These are phyloP conservation scores for Hofmannophila pseudospretella DNA, from an alignment of 2,888 invertebrate genomes.

Conservation along the genomic window DNA sequence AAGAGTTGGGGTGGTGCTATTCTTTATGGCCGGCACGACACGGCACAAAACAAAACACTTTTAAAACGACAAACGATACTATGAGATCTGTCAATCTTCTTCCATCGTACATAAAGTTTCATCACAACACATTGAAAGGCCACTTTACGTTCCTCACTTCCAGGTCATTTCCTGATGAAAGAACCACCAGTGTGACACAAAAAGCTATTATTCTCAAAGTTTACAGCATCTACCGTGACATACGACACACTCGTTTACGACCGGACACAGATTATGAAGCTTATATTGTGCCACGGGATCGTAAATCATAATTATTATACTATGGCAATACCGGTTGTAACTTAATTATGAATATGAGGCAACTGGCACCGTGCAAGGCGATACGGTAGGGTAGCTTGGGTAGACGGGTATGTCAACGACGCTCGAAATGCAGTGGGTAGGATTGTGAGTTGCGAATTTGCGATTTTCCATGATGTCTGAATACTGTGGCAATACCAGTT, in stretches of 20 bases:
- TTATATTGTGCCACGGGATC: slow-evolving; percentile 11
- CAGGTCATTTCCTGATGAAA: background rate
- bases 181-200: background rate
- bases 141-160: background rate
- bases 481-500: slow-evolving; percentile 13
- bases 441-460: too few species aligned
- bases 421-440: too few species aligned
- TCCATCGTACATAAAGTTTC: too few species aligned
- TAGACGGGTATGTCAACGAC: background rate
- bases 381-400: background rate
- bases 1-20: too few species aligned
- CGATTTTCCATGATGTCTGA: too few species aligned
- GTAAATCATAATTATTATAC: too few species aligned
- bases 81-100: too few species aligned
- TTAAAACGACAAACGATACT: too few species aligned
- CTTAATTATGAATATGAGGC: slow-evolving; percentile 13
- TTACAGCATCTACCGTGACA: slow-evolving; percentile 6
- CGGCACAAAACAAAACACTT: too few species aligned
- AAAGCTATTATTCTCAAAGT: slow-evolving; percentile 2
- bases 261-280: slow-evolving; percentile 11
- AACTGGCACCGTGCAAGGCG: background rate
- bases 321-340: slow-evolving; percentile 11
- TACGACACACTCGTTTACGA: slow-evolving; percentile 9
- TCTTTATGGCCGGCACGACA: too few species aligned
- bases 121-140: too few species aligned